Evolutionary conservation across 2,888 invertebrate species (phyloP), one percentile per base, ranked within the genome.

Genomic region (Cantharis lateralis): DNA sequence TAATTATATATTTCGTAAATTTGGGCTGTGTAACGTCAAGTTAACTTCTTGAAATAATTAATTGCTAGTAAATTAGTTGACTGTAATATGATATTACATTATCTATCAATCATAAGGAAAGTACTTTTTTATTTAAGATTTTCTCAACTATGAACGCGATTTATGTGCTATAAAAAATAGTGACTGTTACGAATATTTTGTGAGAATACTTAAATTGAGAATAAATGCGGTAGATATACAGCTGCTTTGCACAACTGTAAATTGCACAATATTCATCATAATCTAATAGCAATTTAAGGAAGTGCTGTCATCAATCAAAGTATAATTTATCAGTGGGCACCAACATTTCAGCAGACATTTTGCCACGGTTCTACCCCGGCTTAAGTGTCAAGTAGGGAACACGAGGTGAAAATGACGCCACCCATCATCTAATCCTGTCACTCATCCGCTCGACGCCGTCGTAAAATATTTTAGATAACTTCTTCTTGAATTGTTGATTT

Each of bases 231-330:
- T 69, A 72, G 78, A 75, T 75, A 72, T 78, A 75, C 75, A 75
- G 78, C 72, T 75, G 73, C 75, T 78, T 75, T 75, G 75, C 75
- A 72, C 78, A 73, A 76, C 74, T 77, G 77, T 75, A 75, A 77
- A 79, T 77, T 77, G 77, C 73, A 71, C 77, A 79, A 75, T 80
- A 81, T 81, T 80, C 80, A 81, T 82, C 79, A 79, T 79, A 82
- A 82, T 82, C 81, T 79, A 77, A 81, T 79, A 81, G 80, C 81
- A 83, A 83, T 82, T 82, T 81, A 76, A 80, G 79, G 80, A 83
- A 82, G 82, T 82, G 79, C 79, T 77, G 78, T 79, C 82, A 83
- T 83, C 83, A 81, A 83, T 83, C 83, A 83, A 79, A 80, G 80
- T 81, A 81, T 81, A 82, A 83, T 83, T 82, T 81, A 82, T 81